Percentiles rank a stretch among this genome's conserved stretches.
Conservation (phyloP, 2,113 vertebrate species). For the Pyxicephalus adspersus region DNA sequence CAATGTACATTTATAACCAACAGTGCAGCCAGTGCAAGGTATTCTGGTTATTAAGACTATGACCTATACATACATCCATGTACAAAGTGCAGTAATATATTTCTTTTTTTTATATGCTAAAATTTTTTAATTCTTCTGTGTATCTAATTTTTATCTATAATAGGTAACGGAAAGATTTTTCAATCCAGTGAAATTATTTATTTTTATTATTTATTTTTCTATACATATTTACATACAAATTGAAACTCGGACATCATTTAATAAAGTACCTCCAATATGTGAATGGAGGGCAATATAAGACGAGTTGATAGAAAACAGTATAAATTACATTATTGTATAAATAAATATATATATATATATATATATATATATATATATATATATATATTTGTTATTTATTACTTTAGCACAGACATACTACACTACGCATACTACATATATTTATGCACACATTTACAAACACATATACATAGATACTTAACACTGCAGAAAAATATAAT, state of each 20-base stretch:
- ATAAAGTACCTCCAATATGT: slow-evolving; percentile 71
- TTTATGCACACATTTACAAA: too few relatives aligned
- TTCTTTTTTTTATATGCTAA: neutral
- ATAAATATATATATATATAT: too few relatives aligned
- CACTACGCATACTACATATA: too few relatives aligned
- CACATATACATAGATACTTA: too few relatives aligned
- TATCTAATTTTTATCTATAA: neutral
- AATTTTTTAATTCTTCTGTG: neutral
- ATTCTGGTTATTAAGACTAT: neutral
- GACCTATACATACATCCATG: neutral
- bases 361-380: too few relatives aligned
- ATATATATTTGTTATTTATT: too few relatives aligned
- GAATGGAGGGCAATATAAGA: slow-evolving; percentile 76
- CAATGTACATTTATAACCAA: too few relatives aligned
- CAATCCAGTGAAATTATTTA: slow-evolving; percentile 56
- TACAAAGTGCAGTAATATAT: neutral
- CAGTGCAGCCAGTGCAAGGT: too few relatives aligned
- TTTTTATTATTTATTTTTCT: slow-evolving; percentile 61
- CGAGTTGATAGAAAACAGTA: slow-evolving; percentile 78
- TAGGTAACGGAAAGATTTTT: slow-evolving; percentile 13
- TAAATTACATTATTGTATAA: slow-evolving; percentile 80
- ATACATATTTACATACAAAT: slow-evolving; percentile 79
- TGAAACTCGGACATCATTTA: slow-evolving; percentile 76
- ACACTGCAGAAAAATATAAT: too few relatives aligned
- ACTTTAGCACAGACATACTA: too few relatives aligned